Conservation (phyloP, 1,140 invertebrate genomes). For the Dinoponera quadriceps region DNA sequence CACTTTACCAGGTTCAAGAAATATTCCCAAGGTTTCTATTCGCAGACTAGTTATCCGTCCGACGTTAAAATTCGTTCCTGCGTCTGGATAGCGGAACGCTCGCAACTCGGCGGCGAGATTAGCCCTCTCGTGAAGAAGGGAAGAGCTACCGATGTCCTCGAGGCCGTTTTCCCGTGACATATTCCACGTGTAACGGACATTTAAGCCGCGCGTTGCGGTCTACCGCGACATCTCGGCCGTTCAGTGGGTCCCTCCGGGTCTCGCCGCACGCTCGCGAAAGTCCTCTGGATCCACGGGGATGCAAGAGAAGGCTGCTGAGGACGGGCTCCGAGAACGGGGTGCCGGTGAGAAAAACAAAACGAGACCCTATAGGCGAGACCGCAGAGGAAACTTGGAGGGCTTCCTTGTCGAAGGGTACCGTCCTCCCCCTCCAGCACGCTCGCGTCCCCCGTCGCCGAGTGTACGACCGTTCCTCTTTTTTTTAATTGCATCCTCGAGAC, state of each 20-base stretch:
- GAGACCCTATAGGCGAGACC: slow-evolving; percentile 62
- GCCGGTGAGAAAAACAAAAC: slow-evolving; percentile 62
- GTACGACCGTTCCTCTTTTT: slow-evolving; percentile 20
- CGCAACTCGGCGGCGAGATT: slow-evolving; percentile 4
- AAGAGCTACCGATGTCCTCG: slow-evolving; percentile 43
- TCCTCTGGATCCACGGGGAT: slow-evolving; percentile 30
- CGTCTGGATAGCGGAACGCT: no score
- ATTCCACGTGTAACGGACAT: slow-evolving; percentile 74
- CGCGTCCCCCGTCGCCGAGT: neutral
- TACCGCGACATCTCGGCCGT: slow-evolving; percentile 32
- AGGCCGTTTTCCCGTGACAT: slow-evolving; percentile 66
- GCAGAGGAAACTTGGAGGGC: slow-evolving; percentile 78
- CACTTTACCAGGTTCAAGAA: no score
- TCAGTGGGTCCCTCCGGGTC: slow-evolving; percentile 23
- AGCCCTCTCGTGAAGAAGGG: neutral
- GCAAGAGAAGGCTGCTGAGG: neutral
- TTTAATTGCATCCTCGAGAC: slow-evolving; percentile 41
- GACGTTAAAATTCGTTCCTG: no score
- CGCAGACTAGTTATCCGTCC: no score
- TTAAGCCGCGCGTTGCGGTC: slow-evolving; percentile 79
- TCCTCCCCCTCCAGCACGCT: neutral
- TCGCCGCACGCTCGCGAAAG: slow-evolving; percentile 48
- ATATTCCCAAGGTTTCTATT: no score
- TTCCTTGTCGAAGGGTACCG: slow-evolving; percentile 63
- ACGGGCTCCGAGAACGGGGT: neutral